Evolutionary conservation across 2,888 invertebrate species (phyloP).

Genomic region (Sepioteuthis lessoniana): DNA sequence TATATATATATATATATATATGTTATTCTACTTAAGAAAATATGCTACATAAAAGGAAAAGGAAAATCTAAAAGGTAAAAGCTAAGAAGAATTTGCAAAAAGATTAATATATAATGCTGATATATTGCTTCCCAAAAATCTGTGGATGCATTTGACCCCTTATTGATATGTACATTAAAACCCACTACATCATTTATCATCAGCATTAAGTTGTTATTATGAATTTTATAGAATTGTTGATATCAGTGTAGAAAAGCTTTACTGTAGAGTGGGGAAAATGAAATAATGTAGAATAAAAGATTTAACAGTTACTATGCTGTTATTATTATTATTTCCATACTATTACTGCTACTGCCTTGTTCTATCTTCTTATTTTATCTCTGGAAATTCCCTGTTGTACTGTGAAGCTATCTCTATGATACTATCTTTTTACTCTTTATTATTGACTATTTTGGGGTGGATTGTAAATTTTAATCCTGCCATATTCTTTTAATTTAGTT

Average conservation of each 20-base stretch:
- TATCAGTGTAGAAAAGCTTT: background rate
- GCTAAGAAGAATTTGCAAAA: background rate
- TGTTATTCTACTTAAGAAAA: background rate
- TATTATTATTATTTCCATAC: background rate
- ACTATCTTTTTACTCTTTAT: background rate
- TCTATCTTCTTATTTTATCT: background rate
- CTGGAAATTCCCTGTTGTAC: constrained; percentile 11
- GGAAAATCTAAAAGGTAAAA: background rate
- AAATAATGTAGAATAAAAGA: no score
- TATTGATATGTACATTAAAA: background rate
- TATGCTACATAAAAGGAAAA: background rate
- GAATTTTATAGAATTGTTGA: background rate
- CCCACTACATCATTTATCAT: background rate
- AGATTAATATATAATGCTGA: background rate
- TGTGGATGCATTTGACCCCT: background rate
- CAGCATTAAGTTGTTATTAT: background rate
- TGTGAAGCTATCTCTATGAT: background rate
- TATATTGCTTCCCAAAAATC: background rate
- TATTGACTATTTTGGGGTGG: background rate
- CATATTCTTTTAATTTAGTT: background rate
- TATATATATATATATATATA: background rate
- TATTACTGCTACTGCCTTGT: constrained; percentile 10
- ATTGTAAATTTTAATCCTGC: background rate
- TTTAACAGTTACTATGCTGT: background rate
- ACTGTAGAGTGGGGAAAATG: background rate